Evolutionary conservation across 2,113 vertebrate species (phyloP), one percentile per base, ranked within the genome.

Genomic region (Brachyhypopomus occidentalis): DNA sequence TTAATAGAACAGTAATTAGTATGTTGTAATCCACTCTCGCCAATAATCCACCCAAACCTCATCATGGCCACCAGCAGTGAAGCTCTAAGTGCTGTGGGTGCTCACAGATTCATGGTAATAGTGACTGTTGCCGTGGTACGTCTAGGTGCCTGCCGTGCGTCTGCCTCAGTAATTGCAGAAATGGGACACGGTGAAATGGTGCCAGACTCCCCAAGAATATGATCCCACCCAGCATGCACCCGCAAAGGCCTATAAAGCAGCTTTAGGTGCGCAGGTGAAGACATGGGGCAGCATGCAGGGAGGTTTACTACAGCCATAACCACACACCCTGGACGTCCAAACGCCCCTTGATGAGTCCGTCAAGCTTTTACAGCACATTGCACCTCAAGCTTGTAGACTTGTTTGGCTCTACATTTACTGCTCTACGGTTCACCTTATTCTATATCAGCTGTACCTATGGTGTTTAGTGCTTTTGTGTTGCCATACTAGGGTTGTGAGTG

Each of bases 171-270:
- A 56, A 60, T 52, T 38, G 69, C n/a, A 64, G 38, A 11, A 62
- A 78, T 36, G 60, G 60, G 36, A 9, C 22, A 7, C 63, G 1
- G 1, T 70, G 71, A 83, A 83, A 79, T 75, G 4, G 19, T 45
- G 23, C 66, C 71, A 19, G 22, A 19, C 38, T 70, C 19, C 25
- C 52, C 20, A 55, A 38, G 20, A 77, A 56, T 41, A 72, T 30
- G 67, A 77, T 56, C 27, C 17, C 20, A 55, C 56, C 36, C 19
- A n/a, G 64, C 27, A 38, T 16, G 20, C 19, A 69, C 48, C 56
- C 6, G 6, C 27, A 58, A 58, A 70, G 45, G 9, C 27, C 27
- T 56, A 25, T 30, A 34, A 66, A 66, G 25, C 9, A 7, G 34
- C 30, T 36, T 2, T 69, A 1, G 1, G 34, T 20, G 17, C 20